A percentile compares a stretch with the other conserved stretches of the same genome.
These are phyloP conservation scores for Arnoldichthys spilopterus DNA, from an alignment of 2,797 vertebrate species.

Conservation along the genomic window DNA sequence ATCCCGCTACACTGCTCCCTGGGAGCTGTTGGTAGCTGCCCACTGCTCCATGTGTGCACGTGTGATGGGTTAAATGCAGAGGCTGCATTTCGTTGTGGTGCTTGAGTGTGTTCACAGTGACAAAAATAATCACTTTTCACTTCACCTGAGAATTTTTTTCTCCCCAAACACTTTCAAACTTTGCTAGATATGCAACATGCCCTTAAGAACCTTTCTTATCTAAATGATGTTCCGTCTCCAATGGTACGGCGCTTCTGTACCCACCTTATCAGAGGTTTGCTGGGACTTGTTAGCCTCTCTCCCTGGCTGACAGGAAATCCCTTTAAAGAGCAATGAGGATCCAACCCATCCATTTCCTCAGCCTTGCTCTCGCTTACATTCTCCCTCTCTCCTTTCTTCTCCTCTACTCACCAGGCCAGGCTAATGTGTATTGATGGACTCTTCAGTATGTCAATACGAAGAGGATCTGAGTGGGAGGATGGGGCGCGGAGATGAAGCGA, in stretches of 20 bases:
- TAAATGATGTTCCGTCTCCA: constrained; percentile 5
- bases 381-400: not conserved
- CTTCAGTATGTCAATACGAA: constrained; percentile 28
- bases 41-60: too few relatives aligned
- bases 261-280: constrained; percentile 5
- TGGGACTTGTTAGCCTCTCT: constrained; percentile 13
- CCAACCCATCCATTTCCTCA: constrained; percentile 18
- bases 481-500: not conserved
- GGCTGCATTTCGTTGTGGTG: too few relatives aligned
- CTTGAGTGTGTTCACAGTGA: too few relatives aligned
- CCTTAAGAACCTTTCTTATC: not conserved
- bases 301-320: constrained; percentile 26
- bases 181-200: too few relatives aligned
- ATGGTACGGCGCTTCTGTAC: not conserved
- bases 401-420: constrained; percentile 4
- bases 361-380: not conserved
- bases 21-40: too few relatives aligned
- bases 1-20: too few relatives aligned
- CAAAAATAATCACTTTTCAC: too few relatives aligned
- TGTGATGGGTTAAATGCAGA: too few relatives aligned
- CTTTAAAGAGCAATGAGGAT: constrained; percentile 15
- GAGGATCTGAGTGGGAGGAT: constrained; percentile 31
- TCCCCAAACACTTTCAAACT: too few relatives aligned
- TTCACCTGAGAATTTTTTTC: too few relatives aligned
- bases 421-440: constrained; percentile 41